These are phyloP conservation scores for Nicator chloris DNA, from an alignment of 2,113 vertebrate genomes.

Conservation along the genomic window DNA sequence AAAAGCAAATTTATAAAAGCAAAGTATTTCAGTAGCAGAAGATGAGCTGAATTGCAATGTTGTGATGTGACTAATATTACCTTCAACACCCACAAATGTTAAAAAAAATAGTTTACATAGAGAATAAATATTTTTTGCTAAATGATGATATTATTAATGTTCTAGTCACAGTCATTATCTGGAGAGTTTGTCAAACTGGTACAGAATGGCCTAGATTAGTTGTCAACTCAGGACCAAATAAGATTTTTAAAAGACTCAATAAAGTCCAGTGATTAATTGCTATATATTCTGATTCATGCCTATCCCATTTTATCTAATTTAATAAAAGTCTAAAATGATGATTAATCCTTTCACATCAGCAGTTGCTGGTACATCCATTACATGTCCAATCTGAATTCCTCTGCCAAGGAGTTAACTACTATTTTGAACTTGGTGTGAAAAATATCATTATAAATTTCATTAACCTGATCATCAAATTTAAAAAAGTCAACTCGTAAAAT, in stretches of 20 bases:
- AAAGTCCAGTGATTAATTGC: constrained; percentile 59
- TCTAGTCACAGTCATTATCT: constrained; percentile 18
- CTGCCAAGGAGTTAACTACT: constrained; percentile 67
- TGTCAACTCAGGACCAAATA: constrained; percentile 48
- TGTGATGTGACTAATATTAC: background rate
- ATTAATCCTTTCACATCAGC: constrained; percentile 60
- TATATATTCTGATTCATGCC: constrained; percentile 60
- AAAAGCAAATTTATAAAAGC: background rate
- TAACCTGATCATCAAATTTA: constrained; percentile 68
- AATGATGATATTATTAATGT: background rate
- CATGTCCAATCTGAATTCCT: constrained; percentile 59
- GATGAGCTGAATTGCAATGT: background rate
- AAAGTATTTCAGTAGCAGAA: background rate
- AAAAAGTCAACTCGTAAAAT: constrained; percentile 71
- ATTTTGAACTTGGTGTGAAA: constrained; percentile 68
- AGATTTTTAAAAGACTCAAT: constrained; percentile 57
- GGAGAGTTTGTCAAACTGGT: constrained; percentile 39
- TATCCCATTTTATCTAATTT: constrained; percentile 68
- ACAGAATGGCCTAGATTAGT: constrained; percentile 47
- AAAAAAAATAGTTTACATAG: background rate
- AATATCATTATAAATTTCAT: constrained; percentile 69
- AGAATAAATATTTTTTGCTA: constrained; percentile 1
- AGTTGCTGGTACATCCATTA: constrained; percentile 63
- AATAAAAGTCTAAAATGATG: constrained; percentile 67
- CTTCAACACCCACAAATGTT: background rate